These are phyloP conservation scores for Acanthaster planci DNA, from an alignment of 35 echinoderm and acorn worm genomes.

Conservation along the genomic window DNA sequence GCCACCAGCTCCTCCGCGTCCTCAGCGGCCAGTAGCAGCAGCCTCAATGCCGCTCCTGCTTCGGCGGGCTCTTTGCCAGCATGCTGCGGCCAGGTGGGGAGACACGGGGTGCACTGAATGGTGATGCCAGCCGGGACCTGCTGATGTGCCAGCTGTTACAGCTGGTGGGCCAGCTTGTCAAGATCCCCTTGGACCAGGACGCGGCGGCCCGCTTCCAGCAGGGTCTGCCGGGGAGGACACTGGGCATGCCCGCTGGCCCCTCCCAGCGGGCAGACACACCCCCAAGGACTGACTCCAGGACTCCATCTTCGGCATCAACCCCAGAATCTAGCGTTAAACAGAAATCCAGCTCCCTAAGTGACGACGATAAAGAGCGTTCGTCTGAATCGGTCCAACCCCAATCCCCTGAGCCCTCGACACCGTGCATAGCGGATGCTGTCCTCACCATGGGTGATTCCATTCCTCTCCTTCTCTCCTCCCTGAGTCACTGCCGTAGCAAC, in stretches of 20 bases:
- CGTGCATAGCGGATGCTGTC: constrained; percentile 74
- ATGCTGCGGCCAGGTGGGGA: constrained; percentile 52
- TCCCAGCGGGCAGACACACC: constrained; percentile 30
- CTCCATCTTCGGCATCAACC: background rate
- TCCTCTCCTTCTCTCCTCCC: constrained; percentile 59
- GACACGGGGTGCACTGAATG: background rate
- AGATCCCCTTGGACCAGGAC: constrained; percentile 52
- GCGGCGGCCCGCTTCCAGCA: constrained; percentile 27
- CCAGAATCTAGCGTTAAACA: constrained; percentile 1
- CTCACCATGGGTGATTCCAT: constrained; percentile 75
- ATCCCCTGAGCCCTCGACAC: background rate
- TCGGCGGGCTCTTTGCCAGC: constrained; percentile 61
- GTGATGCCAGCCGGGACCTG: constrained; percentile 74
- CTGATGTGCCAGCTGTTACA: constrained; percentile 84
- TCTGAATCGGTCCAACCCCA: background rate
- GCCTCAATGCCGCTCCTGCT: constrained; percentile 50
- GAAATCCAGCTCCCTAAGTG: constrained; percentile 61
- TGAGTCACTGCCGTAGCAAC: constrained; percentile 78
- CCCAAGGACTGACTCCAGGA: background rate
- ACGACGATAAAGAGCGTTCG: constrained; percentile 89
- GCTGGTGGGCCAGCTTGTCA: constrained; percentile 76
- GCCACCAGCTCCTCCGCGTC: constrained; percentile 29
- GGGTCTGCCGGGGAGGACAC: constrained; percentile 4
- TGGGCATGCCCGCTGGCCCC: background rate
- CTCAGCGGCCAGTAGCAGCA: constrained; percentile 14